Base-by-base conservation (phyloP, 2,797 vertebrate species). In the Euphonia xanthogaster region DNA sequence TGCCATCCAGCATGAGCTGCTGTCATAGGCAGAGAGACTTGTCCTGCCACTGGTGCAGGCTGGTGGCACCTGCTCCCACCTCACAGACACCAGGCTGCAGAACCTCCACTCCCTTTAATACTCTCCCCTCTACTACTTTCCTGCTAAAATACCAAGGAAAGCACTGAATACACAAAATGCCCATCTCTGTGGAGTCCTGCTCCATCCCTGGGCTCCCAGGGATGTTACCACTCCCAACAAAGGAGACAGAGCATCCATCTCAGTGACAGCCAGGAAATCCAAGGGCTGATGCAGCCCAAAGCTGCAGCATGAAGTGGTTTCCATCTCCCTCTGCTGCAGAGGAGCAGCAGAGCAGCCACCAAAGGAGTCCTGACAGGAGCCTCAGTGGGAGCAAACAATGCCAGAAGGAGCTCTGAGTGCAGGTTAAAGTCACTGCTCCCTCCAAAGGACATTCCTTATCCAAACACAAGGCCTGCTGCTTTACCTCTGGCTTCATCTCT, bases 401-500 rank as follows among this genome's bases (percentile, higher is more conserved):
- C 51, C 47, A 40, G 61, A 79, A 73, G 1, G 48, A 71, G 77
- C 89, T 94, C 67, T 44, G 77, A 89, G 84, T 31, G 48, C 57
- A 42, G 74, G 48, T 82, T 91, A 61, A 83, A 94, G 39, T 30
- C 71, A 62, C 42, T 73, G 61, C 75, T 85, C 57, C 68, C 80
- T 65, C 63, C 65, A 67, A 79, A 82, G 88, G 78, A 79, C 86
- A 91, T 60, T 51, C 47, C 60, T 94, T 85, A 70, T 28, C 60
- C 47, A 50, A 94, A 73, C 89, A 82, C 51, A 50, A 73, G 55
- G 72, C 19, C 63, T 89, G 71, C 72, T 79, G 87, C 91, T 94
- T 55, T 73, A 54, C 87, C 84, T 88, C 89, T 88, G 67, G 50
- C 80, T 82, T 66, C 81, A 80, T 93, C 91, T 83, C 93, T 74